These are phyloP conservation scores for Aplysia californica DNA, from an alignment of 1,140 invertebrate species.

Conservation along the genomic window DNA sequence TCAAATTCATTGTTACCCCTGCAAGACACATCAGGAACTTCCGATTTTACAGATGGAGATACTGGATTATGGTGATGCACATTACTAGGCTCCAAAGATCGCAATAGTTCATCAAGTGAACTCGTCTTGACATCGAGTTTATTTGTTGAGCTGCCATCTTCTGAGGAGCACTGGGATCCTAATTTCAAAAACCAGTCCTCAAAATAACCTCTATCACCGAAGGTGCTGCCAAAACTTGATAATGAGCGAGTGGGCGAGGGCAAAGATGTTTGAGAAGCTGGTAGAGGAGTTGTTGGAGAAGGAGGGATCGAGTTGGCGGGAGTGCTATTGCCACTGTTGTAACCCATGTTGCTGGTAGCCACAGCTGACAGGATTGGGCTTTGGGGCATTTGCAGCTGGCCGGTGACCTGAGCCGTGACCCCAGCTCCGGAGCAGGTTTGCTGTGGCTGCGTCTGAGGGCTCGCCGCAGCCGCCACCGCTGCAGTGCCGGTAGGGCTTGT, in stretches of 20 bases:
- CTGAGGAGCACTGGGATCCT: conserved; percentile 20
- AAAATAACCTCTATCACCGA: conserved; percentile 26
- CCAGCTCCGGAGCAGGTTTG: conserved; percentile 27
- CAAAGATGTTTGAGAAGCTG: conserved; percentile 18
- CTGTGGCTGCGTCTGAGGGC: conserved; percentile 20
- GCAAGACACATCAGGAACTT: not conserved
- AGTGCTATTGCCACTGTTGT: conserved; percentile 6
- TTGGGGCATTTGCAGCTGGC: conserved; percentile 12
- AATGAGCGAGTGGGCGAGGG: conserved; percentile 18
- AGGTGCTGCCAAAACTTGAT: conserved; percentile 29
- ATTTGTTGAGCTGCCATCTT: not conserved
- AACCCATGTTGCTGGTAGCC: not conserved
- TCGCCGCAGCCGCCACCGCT: no score
- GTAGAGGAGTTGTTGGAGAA: conserved; percentile 12
- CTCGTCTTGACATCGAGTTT: conserved; percentile 6
- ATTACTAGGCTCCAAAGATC: not conserved
- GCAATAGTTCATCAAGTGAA: conserved; percentile 15
- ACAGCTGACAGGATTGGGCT: conserved; percentile 28
- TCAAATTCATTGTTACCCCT: conserved; percentile 16
- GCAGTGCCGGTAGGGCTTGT: no score
- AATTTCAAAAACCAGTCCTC: conserved; percentile 29
- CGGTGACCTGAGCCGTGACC: conserved; percentile 30
- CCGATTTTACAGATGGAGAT: conserved; percentile 22
- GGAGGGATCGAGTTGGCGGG: conserved; percentile 22
- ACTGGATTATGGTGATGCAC: conserved; percentile 12